Percentiles rank a stretch among this genome's conserved stretches.
These are phyloP conservation scores for Cricetomys ansorgei DNA, from an alignment of 2,113 vertebrate genomes.

Conservation along the genomic window DNA sequence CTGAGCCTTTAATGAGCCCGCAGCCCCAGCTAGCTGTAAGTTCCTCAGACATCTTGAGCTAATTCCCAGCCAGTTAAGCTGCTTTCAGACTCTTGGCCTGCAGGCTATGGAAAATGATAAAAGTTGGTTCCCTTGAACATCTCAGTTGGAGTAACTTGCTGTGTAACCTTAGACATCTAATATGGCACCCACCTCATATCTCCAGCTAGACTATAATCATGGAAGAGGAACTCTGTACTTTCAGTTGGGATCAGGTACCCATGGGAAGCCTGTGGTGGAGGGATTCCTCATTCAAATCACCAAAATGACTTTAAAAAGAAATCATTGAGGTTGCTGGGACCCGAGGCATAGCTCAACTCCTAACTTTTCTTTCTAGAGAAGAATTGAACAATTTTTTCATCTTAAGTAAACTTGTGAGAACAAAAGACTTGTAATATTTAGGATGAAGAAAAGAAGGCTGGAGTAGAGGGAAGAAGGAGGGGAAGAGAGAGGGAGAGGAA, in stretches of 20 bases:
- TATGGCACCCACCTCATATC: not conserved
- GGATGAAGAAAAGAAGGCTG: not conserved
- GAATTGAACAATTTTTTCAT: not conserved
- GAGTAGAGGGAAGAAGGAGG: rapidly evolving
- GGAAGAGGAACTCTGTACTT: not conserved
- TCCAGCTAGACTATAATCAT: not conserved
- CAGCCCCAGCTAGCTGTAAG: not conserved
- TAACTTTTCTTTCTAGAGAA: not conserved
- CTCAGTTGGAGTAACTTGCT: not conserved
- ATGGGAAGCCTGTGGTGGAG: no score
- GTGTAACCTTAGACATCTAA: not conserved
- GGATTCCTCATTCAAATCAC: not conserved
- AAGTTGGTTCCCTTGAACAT: not conserved
- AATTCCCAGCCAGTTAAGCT: not conserved
- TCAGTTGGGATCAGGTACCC: not conserved
- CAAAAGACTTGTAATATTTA: not conserved
- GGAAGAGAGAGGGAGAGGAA: not conserved
- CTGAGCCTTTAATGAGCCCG: not conserved
- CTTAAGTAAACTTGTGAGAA: not conserved
- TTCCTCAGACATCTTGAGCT: not conserved
- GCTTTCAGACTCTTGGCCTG: not conserved
- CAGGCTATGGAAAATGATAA: not conserved
- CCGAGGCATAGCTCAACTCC: not conserved
- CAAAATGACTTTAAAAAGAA: not conserved
- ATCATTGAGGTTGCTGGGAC: not conserved